phyloP scores from a whole-genome alignment of 2,113 vertebrate genomes.

The Oryzias melastigma region DNA sequence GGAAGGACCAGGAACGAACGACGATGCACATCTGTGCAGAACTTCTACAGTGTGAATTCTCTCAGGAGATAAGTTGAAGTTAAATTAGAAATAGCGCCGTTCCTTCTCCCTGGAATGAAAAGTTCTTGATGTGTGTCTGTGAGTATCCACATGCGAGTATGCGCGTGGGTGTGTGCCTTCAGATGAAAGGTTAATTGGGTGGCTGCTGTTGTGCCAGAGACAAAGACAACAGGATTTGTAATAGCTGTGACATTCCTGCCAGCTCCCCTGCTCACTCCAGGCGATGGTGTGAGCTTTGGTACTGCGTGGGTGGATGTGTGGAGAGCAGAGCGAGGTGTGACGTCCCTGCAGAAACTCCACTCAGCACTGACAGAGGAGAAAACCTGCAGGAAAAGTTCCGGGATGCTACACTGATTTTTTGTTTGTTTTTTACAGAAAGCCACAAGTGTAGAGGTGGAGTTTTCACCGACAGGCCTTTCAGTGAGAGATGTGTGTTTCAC shows the following conservation, averaged over 20 bases:
- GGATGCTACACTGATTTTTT: conserved; percentile 1
- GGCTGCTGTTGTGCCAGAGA: conserved; percentile 60
- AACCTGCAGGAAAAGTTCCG: conserved; percentile 8
- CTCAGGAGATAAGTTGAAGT: conserved; percentile 22
- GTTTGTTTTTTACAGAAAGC: not conserved
- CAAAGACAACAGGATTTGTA: conserved; percentile 60
- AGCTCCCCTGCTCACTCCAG: conserved; percentile 41
- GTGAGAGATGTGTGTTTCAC: too few species aligned
- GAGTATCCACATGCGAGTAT: conserved; percentile 10
- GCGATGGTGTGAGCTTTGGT: conserved; percentile 35
- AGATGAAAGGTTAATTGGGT: conserved; percentile 71
- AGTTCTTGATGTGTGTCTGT: conserved; percentile 19
- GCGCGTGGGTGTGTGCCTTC: conserved; percentile 16
- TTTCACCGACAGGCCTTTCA: too few species aligned
- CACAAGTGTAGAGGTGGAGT: too few species aligned
- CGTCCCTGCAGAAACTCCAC: conserved; percentile 30
- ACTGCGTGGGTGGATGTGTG: conserved; percentile 31
- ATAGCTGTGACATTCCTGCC: conserved; percentile 65
- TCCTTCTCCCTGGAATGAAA: conserved; percentile 22
- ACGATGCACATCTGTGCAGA: conserved; percentile 8
- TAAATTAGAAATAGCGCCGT: conserved; percentile 4
- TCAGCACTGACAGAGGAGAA: conserved; percentile 24
- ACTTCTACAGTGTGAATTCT: conserved; percentile 11
- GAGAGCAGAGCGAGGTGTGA: conserved; percentile 11
- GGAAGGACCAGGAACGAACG: not conserved